These are phyloP conservation scores for Lasioglossum calceatum DNA, from an alignment of 2,888 invertebrate genomes.

Conservation along the genomic window DNA sequence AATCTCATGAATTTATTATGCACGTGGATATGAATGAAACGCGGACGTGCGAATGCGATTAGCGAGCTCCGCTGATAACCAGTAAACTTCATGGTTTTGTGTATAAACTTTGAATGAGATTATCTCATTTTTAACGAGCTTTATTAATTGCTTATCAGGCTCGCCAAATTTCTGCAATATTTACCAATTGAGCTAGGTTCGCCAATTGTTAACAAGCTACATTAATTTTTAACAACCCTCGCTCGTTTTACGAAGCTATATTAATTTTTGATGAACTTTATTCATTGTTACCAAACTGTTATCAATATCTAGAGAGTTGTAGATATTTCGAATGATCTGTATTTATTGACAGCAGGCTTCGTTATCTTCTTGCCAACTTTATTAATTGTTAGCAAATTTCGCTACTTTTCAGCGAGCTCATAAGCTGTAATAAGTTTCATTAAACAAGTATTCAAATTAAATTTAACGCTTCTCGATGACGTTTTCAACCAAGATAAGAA, in stretches of 20 bases:
- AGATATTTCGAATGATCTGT: neutral
- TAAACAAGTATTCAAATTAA: too few species aligned
- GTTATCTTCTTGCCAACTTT: neutral
- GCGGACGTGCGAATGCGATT: neutral
- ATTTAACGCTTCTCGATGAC: neutral
- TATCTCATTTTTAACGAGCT: neutral
- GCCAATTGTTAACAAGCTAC: neutral
- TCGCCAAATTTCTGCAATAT: neutral
- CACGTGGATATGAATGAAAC: neutral
- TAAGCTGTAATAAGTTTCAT: neutral
- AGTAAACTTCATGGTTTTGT: neutral
- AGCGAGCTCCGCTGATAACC: neutral
- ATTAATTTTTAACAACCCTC: neutral
- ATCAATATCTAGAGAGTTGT: neutral
- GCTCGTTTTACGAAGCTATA: neutral
- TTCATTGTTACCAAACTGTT: neutral
- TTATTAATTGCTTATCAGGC: neutral
- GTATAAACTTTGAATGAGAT: neutral
- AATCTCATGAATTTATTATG: neutral
- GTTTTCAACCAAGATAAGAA: neutral
- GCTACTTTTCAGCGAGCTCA: neutral
- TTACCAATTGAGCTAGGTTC: neutral
- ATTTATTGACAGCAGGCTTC: neutral
- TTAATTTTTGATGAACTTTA: neutral
- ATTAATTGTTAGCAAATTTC: neutral